Conservation (phyloP, 2,113 vertebrate genomes). For the Arenaria interpres region DNA sequence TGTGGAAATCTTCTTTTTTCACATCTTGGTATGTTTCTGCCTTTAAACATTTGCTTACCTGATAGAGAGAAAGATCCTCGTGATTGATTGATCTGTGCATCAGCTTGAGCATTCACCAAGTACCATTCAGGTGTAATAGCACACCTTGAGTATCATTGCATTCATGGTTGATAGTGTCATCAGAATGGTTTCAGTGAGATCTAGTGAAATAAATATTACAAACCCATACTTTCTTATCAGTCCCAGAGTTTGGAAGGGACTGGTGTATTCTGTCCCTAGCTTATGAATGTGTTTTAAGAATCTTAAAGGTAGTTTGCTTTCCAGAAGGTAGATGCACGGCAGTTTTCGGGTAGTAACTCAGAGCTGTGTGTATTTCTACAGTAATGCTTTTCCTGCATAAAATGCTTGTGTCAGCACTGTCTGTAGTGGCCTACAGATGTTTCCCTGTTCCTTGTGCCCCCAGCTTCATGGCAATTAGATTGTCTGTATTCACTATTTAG, state of each 20-base stretch:
- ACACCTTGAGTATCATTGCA: neutral
- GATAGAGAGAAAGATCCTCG: neutral
- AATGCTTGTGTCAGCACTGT: neutral
- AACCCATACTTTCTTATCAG: neutral
- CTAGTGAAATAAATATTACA: neutral
- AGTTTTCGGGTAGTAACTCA: neutral
- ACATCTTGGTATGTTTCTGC: neutral
- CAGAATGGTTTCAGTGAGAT: neutral
- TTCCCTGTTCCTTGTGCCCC: neutral
- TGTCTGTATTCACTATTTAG: neutral
- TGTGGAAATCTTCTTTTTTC: neutral
- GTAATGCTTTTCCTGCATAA: neutral
- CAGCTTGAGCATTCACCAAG: neutral
- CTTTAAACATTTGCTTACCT: neutral
- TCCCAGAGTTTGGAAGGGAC: neutral
- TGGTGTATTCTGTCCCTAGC: neutral
- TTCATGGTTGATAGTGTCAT: neutral
- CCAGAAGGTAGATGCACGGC: neutral
- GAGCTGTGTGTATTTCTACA: neutral
- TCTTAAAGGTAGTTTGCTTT: neutral
- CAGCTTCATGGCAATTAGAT: neutral
- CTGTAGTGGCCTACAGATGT: neutral
- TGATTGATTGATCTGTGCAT: neutral
- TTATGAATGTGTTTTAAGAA: neutral
- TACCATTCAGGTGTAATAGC: neutral